Evolutionary conservation across 2,888 invertebrate species (phyloP).

Genomic region (Dynastes hyllus): DNA sequence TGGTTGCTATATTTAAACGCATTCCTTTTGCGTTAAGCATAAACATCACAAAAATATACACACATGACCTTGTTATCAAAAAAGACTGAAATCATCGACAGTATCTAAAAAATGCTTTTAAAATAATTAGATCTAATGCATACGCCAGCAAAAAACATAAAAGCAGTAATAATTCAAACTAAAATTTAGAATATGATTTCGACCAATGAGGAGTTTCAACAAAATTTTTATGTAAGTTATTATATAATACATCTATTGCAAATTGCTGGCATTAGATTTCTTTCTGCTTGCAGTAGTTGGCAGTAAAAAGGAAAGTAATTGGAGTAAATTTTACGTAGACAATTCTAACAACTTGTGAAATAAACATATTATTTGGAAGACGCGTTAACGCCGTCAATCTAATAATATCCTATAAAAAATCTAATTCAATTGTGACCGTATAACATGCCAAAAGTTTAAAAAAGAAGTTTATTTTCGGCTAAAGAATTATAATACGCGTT

Average conservation of each 20-base stretch:
- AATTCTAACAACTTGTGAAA: neutral
- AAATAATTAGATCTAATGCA: too few relatives aligned
- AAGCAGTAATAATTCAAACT: too few relatives aligned
- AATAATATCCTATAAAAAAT: slow-evolving; percentile 5
- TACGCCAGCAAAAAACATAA: too few relatives aligned
- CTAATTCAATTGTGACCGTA: slow-evolving; percentile 2
- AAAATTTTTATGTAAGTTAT: too few relatives aligned
- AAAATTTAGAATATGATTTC: too few relatives aligned
- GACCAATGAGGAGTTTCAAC: too few relatives aligned
- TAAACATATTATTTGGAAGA: neutral
- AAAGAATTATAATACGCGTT: neutral
- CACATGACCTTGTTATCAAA: slow-evolving; percentile 9
- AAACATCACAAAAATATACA: slow-evolving; percentile 1
- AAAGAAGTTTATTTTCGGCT: slow-evolving; percentile 9
- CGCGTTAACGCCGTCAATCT: neutral
- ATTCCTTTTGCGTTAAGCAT: slow-evolving; percentile 12
- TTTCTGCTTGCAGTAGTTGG: too few relatives aligned
- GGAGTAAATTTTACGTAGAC: too few relatives aligned
- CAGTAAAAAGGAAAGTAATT: too few relatives aligned
- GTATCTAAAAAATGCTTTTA: too few relatives aligned
- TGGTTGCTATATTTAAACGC: slow-evolving; percentile 24
- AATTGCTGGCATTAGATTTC: too few relatives aligned
- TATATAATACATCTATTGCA: too few relatives aligned
- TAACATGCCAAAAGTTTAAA: neutral
- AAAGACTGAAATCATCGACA: neutral